These are phyloP conservation scores for Tenodera sinensis DNA, from an alignment of 2,888 invertebrate species.

Conservation along the genomic window DNA sequence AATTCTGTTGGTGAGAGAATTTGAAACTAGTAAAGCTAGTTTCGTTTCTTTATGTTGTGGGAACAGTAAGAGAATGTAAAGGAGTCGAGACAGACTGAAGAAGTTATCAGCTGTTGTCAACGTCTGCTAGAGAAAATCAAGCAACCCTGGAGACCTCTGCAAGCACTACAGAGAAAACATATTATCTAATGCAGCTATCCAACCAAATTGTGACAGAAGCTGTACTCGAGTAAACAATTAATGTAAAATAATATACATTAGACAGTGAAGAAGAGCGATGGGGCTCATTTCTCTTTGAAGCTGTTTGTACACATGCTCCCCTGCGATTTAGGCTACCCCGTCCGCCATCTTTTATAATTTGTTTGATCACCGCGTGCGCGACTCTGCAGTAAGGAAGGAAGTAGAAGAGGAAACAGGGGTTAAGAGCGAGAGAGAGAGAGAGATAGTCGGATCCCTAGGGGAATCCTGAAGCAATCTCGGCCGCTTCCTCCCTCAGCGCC, in stretches of 20 bases:
- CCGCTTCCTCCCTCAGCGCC: slow-evolving; percentile 48
- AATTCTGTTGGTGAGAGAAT: too few relatives aligned
- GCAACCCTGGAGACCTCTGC: too few relatives aligned
- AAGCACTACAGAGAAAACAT: too few relatives aligned
- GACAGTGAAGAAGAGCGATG: neutral
- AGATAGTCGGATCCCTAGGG: slow-evolving; percentile 39
- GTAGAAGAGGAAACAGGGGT: slow-evolving; percentile 32
- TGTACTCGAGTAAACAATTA: neutral
- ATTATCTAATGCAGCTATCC: too few relatives aligned
- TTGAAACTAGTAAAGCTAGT: too few relatives aligned
- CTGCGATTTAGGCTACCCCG: slow-evolving; percentile 22
- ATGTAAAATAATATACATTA: neutral
- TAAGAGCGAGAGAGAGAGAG: slow-evolving; percentile 41
- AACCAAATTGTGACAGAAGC: too few relatives aligned
- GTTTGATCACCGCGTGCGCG: slow-evolving; percentile 43
- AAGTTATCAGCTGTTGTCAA: too few relatives aligned
- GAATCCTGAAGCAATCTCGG: slow-evolving; percentile 47
- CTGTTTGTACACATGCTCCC: slow-evolving; percentile 29
- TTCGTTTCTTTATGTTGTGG: too few relatives aligned
- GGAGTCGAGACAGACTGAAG: too few relatives aligned
- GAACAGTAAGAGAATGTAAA: too few relatives aligned
- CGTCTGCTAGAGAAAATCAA: too few relatives aligned
- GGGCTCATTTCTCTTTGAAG: slow-evolving; percentile 28
- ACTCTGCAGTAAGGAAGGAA: slow-evolving; percentile 20
- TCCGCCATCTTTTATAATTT: slow-evolving; percentile 47